phyloP scores from a whole-genome alignment of 2,888 invertebrate genomes.

The Ethmia dodecea region DNA sequence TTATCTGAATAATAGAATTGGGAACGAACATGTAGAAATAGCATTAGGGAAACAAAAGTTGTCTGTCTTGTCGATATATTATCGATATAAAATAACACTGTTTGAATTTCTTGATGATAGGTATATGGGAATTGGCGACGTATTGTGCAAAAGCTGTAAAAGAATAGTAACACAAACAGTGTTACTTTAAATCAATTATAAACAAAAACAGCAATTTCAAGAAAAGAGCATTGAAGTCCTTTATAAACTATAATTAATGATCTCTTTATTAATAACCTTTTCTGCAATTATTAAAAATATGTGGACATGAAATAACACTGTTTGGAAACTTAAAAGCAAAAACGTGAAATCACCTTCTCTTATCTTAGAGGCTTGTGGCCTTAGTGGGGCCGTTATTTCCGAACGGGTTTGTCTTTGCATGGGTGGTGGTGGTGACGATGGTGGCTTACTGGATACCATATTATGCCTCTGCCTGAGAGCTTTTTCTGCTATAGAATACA shows the following conservation, averaged over 20 bases:
- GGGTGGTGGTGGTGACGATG: slow-evolving; percentile 41
- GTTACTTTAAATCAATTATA: slow-evolving; percentile 39
- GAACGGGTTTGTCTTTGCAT: slow-evolving; percentile 32
- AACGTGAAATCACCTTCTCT: slow-evolving; percentile 45
- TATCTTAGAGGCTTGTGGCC: slow-evolving; percentile 44
- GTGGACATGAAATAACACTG: slow-evolving; percentile 40
- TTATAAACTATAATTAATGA: too few relatives aligned
- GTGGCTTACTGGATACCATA: slow-evolving; percentile 37
- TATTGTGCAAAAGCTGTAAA: slow-evolving; percentile 40
- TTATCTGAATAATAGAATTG: slow-evolving; percentile 29
- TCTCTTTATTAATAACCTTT: too few relatives aligned
- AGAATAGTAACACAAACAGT: slow-evolving; percentile 42
- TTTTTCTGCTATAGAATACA: slow-evolving; percentile 58
- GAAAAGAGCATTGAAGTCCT: too few relatives aligned
- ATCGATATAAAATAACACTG: slow-evolving; percentile 51
- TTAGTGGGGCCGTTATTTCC: slow-evolving; percentile 26
- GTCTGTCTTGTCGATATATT: too few relatives aligned
- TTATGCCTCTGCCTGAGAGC: slow-evolving; percentile 30
- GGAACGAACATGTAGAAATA: too few relatives aligned
- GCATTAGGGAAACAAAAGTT: too few relatives aligned
- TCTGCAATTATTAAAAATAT: background rate
- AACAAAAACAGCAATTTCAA: too few relatives aligned
- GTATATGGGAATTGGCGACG: slow-evolving; percentile 30
- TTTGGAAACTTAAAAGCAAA: slow-evolving; percentile 22
- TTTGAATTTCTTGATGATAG: too few relatives aligned